A percentile compares a stretch with the other conserved stretches of the same genome.
Evolutionary conservation across 2,797 vertebrate genomes (phyloP).

Genomic region (Microhierax caerulescens): DNA sequence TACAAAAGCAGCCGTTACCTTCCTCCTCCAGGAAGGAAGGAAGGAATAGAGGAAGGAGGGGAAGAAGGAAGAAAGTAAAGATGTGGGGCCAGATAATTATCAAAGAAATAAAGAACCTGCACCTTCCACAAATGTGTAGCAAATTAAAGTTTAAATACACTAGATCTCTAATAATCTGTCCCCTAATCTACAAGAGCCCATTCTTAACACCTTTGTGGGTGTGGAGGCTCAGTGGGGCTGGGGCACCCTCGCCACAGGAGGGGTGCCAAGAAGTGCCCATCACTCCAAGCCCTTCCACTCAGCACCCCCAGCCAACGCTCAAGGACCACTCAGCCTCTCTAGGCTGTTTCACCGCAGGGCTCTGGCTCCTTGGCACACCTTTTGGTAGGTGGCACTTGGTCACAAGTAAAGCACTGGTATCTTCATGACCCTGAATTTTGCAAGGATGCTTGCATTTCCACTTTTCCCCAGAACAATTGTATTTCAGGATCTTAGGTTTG

Average conservation of each 20-base stretch:
- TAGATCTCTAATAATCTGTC: not conserved
- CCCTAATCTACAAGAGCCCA: not conserved
- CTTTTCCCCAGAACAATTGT: not conserved
- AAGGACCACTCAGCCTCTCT: not conserved
- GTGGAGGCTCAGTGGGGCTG: not conserved
- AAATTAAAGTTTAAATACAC: not conserved
- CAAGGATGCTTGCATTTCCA: not conserved
- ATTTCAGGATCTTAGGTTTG: not conserved
- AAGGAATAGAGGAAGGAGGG: not conserved
- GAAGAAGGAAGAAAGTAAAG: not conserved
- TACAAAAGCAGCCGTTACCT: not conserved
- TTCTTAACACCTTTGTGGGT: not conserved
- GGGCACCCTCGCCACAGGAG: accelerated
- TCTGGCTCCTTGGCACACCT: not conserved
- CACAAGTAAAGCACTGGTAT: not conserved
- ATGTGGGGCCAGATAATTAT: not conserved
- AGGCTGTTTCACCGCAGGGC: not conserved
- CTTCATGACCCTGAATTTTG: not conserved
- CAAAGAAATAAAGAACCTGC: not conserved
- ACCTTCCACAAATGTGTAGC: accelerated
- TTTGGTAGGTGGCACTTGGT: not conserved
- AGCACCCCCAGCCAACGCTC: not conserved
- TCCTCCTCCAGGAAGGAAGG: not conserved
- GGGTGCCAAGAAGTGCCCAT: not conserved
- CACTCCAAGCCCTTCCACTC: too few species aligned